These are phyloP conservation scores for Erinaceus europaeus DNA, from an alignment of 2,113 vertebrate species.

Conservation along the genomic window DNA sequence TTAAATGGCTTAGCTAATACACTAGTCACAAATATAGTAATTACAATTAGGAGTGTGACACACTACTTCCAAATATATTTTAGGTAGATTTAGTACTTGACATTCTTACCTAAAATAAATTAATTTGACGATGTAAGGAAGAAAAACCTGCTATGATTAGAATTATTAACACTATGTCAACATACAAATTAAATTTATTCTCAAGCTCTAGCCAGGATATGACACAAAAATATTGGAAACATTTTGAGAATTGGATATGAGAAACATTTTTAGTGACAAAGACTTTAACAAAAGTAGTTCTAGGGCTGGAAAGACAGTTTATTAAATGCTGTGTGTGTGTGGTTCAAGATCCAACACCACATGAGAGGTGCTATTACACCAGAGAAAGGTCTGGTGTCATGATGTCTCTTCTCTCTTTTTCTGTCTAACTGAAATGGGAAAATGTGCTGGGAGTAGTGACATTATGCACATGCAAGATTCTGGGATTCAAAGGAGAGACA, in stretches of 20 bases:
- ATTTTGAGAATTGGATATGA: slow-evolving; percentile 40
- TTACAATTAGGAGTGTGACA: neutral
- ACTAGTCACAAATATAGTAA: neutral
- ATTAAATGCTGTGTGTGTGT: too few relatives aligned
- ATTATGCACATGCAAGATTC: too few relatives aligned
- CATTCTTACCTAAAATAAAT: neutral
- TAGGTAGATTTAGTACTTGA: neutral
- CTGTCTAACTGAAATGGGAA: too few relatives aligned
- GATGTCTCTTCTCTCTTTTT: too few relatives aligned
- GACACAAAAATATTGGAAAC: neutral
- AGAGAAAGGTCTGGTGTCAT: too few relatives aligned
- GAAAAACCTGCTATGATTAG: slow-evolving; percentile 22
- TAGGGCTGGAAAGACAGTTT: too few relatives aligned
- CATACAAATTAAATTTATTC: neutral
- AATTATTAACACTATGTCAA: neutral
- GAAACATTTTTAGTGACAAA: too few relatives aligned
- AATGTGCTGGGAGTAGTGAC: too few relatives aligned
- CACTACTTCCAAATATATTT: neutral
- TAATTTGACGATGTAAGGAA: neutral
- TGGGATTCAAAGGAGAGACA: too few relatives aligned
- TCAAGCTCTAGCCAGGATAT: neutral
- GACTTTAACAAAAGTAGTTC: too few relatives aligned
- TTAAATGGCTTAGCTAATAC: neutral
- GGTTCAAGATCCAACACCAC: too few relatives aligned
- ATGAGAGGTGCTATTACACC: too few relatives aligned